A percentile compares a stretch with the other conserved stretches of the same genome.
Conservation (phyloP, 2,888 invertebrate genomes). For the Crossocerus cetratus region DNA sequence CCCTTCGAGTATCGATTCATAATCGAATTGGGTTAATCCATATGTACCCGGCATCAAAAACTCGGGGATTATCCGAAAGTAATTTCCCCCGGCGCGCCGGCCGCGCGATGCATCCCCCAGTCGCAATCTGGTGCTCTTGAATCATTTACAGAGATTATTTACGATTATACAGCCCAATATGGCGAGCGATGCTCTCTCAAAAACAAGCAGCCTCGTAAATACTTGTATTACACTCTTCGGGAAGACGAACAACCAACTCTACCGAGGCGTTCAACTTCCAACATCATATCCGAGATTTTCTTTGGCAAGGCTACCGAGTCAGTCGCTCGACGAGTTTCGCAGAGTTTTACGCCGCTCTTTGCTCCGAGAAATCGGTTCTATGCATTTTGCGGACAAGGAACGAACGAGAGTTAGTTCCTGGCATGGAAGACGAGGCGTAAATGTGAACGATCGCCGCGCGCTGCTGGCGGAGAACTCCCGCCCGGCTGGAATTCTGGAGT, state of each 20-base stretch:
- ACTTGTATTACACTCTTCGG: too few species aligned
- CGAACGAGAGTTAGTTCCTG: slow-evolving; percentile 43
- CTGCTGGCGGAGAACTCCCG: slow-evolving; percentile 45
- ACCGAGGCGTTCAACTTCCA: not conserved
- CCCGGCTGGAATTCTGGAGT: slow-evolving; percentile 8
- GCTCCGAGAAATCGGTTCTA: slow-evolving; percentile 21
- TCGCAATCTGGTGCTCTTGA: not conserved
- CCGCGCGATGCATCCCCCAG: not conserved
- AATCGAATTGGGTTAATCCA: slow-evolving; percentile 58
- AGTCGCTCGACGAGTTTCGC: slow-evolving; percentile 30
- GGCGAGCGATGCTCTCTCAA: too few species aligned
- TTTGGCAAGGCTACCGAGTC: too few species aligned
- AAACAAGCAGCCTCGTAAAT: too few species aligned
- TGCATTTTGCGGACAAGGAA: slow-evolving; percentile 47
- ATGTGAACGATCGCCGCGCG: slow-evolving; percentile 58
- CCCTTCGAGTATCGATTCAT: slow-evolving; percentile 43
- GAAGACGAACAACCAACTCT: not conserved
- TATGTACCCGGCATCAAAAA: slow-evolving; percentile 57
- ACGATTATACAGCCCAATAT: too few species aligned
- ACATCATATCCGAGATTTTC: not conserved
- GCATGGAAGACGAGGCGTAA: slow-evolving; percentile 59
- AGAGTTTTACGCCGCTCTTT: slow-evolving; percentile 43
- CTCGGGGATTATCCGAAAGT: slow-evolving; percentile 54
- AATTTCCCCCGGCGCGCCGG: slow-evolving; percentile 31
- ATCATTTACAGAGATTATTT: too few species aligned